Evolutionary conservation across 2,113 vertebrate species (phyloP).

Genomic region (Cryptotis parvus): DNA sequence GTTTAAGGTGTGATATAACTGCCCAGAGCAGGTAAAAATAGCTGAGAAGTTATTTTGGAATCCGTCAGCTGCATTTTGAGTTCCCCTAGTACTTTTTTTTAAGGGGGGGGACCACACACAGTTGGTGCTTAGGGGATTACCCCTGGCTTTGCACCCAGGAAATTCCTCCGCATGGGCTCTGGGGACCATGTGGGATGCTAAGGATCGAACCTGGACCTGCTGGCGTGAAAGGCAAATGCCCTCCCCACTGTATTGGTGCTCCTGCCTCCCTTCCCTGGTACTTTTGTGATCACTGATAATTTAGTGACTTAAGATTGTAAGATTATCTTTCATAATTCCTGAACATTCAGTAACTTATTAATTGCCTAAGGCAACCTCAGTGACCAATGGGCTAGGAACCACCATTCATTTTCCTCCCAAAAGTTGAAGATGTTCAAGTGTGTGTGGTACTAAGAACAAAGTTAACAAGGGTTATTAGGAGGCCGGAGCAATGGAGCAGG

Average conservation of each 20-base stretch:
- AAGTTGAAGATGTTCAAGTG: conserved; percentile 44
- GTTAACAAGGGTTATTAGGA: conserved; percentile 51
- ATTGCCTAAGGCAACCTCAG: conserved; percentile 25
- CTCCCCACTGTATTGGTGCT: no score
- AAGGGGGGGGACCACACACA: no score
- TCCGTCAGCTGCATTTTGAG: conserved; percentile 46
- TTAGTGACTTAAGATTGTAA: conserved; percentile 23
- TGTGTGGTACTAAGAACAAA: conserved; percentile 12
- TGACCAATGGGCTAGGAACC: conserved; percentile 20
- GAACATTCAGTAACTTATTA: conserved; percentile 38
- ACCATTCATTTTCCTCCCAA: background rate
- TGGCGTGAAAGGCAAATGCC: no score
- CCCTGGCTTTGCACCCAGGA: no score
- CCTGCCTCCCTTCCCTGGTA: no score
- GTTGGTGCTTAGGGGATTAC: no score
- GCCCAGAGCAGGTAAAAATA: conserved; percentile 5
- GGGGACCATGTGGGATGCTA: no score
- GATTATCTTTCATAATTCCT: conserved; percentile 55
- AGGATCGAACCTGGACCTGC: no score
- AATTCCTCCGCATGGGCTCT: no score
- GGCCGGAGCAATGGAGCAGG: no score
- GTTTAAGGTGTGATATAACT: conserved; percentile 2
- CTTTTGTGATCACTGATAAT: conserved; percentile 43
- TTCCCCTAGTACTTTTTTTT: background rate
- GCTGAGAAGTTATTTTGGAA: conserved; percentile 2